phyloP scores from a whole-genome alignment of 2,797 vertebrate species.

The Scolopax bukidnonensis region DNA sequence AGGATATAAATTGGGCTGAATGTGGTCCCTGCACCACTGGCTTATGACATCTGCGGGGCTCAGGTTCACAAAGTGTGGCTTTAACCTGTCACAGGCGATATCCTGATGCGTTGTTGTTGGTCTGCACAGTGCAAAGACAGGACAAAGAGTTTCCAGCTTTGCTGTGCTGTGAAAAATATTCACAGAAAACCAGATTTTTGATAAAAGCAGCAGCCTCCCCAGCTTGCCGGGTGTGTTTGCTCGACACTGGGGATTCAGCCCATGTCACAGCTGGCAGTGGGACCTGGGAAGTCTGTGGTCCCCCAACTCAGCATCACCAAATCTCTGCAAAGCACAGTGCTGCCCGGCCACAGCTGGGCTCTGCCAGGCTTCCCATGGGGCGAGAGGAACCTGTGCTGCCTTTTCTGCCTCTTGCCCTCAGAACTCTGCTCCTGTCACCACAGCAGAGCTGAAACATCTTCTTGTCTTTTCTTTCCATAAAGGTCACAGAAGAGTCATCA shows the following conservation, averaged over 20 bases:
- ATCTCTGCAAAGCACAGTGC: background rate
- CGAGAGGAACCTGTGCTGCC: background rate
- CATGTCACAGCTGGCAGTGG: background rate
- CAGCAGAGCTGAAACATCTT: background rate
- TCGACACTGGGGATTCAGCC: rapidly evolving
- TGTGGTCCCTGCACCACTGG: rapidly evolving
- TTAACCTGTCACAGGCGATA: background rate
- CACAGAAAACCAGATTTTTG: background rate
- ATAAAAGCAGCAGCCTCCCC: background rate
- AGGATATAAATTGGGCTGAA: background rate
- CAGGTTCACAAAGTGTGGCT: rapidly evolving
- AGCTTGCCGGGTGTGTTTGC: rapidly evolving
- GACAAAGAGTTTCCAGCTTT: background rate
- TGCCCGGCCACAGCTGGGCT: background rate
- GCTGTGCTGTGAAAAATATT: background rate
- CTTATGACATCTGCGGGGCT: rapidly evolving
- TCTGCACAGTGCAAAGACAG: rapidly evolving
- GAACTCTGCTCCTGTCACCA: background rate
- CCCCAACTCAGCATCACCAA: background rate
- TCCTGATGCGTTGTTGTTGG: background rate
- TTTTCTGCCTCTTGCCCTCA: background rate
- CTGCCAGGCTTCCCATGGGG: rapidly evolving
- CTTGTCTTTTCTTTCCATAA: slow-evolving; percentile 12
- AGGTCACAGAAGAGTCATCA: slow-evolving; percentile 20
- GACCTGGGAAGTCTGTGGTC: rapidly evolving